phyloP scores from a whole-genome alignment of 2,888 invertebrate genomes.

The Drosophila recens region DNA sequence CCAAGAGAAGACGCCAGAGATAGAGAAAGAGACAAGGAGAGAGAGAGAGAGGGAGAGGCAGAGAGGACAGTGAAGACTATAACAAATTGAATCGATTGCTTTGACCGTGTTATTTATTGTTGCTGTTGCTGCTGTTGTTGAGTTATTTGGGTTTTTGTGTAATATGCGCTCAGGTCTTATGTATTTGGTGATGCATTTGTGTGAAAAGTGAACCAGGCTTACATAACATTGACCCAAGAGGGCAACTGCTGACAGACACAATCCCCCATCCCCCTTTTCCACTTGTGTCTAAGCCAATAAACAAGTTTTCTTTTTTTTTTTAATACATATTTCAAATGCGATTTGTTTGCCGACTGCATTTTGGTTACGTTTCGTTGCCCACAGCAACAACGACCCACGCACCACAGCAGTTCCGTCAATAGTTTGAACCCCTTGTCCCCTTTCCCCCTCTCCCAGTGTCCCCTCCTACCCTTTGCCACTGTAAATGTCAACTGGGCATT shows the following conservation, averaged over 20 bases:
- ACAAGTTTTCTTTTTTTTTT: conserved; percentile 63
- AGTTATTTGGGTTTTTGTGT: conserved; percentile 80
- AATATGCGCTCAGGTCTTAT: conserved; percentile 72
- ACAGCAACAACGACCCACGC: conserved; percentile 49
- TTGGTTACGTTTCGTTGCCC: conserved; percentile 65
- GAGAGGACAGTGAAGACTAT: conserved; percentile 22
- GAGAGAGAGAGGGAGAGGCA: conserved; percentile 18
- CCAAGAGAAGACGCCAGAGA: conserved; percentile 34
- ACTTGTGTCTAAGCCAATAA: conserved; percentile 74
- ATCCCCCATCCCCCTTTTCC: background rate
- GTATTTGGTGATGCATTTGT: conserved; percentile 65
- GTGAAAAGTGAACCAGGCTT: conserved; percentile 79
- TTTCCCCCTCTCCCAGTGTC: background rate
- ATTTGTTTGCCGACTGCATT: conserved; percentile 72
- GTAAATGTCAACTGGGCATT: conserved; percentile 25
- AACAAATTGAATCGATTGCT: conserved; percentile 77
- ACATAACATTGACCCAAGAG: conserved; percentile 81
- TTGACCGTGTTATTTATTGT: conserved; percentile 66
- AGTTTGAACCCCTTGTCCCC: background rate
- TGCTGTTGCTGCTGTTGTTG: conserved; percentile 53
- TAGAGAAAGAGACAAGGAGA: conserved; percentile 15
- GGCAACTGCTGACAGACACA: conserved; percentile 40
- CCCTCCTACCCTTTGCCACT: background rate
- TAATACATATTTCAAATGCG: conserved; percentile 61
- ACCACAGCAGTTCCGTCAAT: conserved; percentile 38